Percentiles rank a stretch among this genome's conserved stretches.
Evolutionary conservation across 2,888 invertebrate genomes (phyloP).

Genomic region (Caenorhabditis sulstoni): DNA sequence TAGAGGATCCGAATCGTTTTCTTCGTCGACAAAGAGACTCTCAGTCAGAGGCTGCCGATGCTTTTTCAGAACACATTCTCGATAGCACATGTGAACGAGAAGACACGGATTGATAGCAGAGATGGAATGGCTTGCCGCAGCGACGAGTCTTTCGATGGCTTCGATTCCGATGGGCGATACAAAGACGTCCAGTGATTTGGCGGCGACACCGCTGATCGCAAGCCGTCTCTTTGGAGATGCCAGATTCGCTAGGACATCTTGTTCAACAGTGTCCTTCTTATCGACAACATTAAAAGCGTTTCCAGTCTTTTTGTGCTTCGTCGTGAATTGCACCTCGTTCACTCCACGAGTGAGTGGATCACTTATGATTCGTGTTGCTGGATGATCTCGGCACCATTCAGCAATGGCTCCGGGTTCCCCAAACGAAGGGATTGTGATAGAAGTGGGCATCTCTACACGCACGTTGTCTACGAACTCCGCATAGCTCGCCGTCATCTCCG

Average conservation of each 20-base stretch:
- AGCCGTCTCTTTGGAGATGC: constrained; percentile 28
- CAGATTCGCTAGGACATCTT: constrained; percentile 15
- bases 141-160: constrained; percentile 65
- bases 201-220: constrained; percentile 49
- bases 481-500: constrained; percentile 49
- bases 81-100: constrained; percentile 73
- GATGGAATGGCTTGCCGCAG: constrained; percentile 46
- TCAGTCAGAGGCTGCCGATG: constrained; percentile 76
- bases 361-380: constrained; percentile 26
- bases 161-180: constrained; percentile 75
- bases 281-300: constrained; percentile 39
- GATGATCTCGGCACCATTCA: constrained; percentile 60
- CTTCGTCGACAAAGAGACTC: constrained; percentile 56
- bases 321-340: constrained; percentile 41
- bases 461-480: constrained; percentile 57
- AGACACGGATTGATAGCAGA: constrained; percentile 70
- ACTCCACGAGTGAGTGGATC: constrained; percentile 26
- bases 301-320: constrained; percentile 18
- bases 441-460: constrained; percentile 31
- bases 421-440: constrained; percentile 34
- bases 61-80: constrained; percentile 65
- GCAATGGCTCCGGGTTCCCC: constrained; percentile 62
- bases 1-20: constrained; percentile 24
- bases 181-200: constrained; percentile 66
- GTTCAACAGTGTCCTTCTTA: constrained; percentile 43